Base-by-base conservation (phyloP, 2,113 vertebrate species). In the Ardeotis arabs region DNA sequence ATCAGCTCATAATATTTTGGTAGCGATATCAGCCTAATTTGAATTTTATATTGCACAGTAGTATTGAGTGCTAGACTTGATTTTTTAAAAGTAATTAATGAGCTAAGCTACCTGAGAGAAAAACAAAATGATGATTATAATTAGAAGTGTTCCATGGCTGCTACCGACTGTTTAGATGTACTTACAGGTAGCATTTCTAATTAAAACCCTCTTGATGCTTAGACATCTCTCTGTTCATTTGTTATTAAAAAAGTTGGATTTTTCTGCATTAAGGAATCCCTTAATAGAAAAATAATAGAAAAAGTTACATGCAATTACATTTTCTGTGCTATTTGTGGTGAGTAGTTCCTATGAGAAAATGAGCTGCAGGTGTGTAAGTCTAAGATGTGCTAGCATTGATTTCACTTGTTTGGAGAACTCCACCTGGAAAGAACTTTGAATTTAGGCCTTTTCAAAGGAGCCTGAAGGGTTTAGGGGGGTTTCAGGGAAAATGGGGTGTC, bases 81-180 rank as follows among this genome's bases (percentile, higher is more conserved):
- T 87, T 95, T 96, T 96, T 96, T 67, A 5, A 14, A 95, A 96
- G 94, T 96, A 97, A 97, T 97, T 97, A 97, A 97, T 96, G 95
- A 97, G 95, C 94, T 90, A 91, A 92, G 94, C 90, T 97, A 96
- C 94, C 95, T 94, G 91, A 86, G 96, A 96, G 93, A 95, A 97
- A 97, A 97, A 98, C 96, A 97, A 96, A 97, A 97, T 92, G 91
- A 97, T 97, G 89, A 97, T 94, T 93, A 95, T 96, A 97, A 98
- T 97, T 97, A 97, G 96, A 89, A 97, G 66, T 81, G 77, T 97
- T 97, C 93, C 86, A 90, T 93, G 91, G 90, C 93, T 97, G 96
- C 96, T 96, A 91, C 96, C 20, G 12, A 96, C 94, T 98, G 94
- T 96, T 97, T 97, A 93, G 95, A 96, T 84, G 82, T 97, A 97